Conservation (phyloP, 2,888 invertebrate species). For the Linhomoeus sp. region DNA sequence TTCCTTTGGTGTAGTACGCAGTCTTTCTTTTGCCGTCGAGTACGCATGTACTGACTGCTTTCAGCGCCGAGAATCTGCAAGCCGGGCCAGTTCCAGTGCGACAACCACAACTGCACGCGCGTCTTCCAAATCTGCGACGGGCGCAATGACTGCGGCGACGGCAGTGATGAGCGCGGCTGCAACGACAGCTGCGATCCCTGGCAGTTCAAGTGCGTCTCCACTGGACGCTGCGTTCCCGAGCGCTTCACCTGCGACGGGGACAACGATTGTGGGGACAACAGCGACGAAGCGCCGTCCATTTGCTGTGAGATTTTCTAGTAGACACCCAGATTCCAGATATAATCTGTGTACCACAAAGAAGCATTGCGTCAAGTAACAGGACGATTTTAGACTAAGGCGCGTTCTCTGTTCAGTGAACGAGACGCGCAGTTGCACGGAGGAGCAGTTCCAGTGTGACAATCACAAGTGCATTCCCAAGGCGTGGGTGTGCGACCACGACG, state of each 20-base stretch:
- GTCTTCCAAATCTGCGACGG: constrained; percentile 75
- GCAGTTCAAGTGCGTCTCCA: constrained; percentile 34
- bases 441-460: constrained; percentile 78
- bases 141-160: constrained; percentile 25
- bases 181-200: constrained; percentile 15
- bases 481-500: constrained; percentile 58
- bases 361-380: too few species aligned
- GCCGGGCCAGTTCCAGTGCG: constrained; percentile 75
- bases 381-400: too few species aligned
- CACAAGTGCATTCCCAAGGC: constrained; percentile 78
- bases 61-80: constrained; percentile 18
- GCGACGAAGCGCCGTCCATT: constrained; percentile 49
- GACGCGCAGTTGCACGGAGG: constrained; percentile 56
- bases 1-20: constrained; percentile 1
- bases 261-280: constrained; percentile 73
- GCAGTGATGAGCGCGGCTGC: constrained; percentile 15
- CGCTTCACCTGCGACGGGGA: constrained; percentile 80
- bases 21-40: background rate
- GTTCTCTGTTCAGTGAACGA: background rate
- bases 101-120: constrained; percentile 72
- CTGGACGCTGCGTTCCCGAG: constrained; percentile 38
- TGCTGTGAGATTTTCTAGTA: background rate
- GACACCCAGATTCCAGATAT: too few species aligned
- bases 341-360: too few species aligned
- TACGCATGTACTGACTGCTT: background rate